Conservation (phyloP, 2,888 invertebrate species). For the Rapana venosa region DNA sequence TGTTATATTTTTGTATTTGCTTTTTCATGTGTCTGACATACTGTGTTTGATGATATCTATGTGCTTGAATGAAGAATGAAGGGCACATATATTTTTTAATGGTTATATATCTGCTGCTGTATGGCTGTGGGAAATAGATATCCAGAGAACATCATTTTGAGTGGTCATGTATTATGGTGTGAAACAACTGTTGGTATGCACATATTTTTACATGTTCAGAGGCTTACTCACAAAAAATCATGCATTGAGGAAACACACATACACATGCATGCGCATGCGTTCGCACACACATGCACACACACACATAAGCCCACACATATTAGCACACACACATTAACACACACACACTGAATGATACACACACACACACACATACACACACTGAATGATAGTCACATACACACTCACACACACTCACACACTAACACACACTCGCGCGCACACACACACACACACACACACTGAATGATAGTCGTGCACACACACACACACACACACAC, state of each 20-base stretch:
- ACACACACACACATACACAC: slow-evolving; percentile 20
- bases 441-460: background rate
- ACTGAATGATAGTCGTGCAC: background rate
- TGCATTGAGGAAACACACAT: background rate
- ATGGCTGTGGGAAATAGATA: too few relatives aligned
- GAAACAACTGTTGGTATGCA: background rate
- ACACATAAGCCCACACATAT: background rate
- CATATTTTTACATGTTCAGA: background rate
- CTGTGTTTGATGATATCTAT: too few relatives aligned
- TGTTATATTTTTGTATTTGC: too few relatives aligned
- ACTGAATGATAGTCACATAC: background rate
- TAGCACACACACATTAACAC: background rate
- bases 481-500: background rate
- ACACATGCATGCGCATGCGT: background rate
- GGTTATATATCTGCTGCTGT: too few relatives aligned
- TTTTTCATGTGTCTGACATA: too few relatives aligned
- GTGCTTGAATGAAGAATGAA: too few relatives aligned
- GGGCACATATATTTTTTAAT: too few relatives aligned
- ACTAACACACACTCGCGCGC: background rate
- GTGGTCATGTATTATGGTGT: too few relatives aligned
- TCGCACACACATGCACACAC: background rate
- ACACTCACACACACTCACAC: background rate
- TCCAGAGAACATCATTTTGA: too few relatives aligned
- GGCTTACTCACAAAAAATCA: background rate
- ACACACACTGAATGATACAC: slow-evolving; percentile 26